These are phyloP conservation scores for Drosophila pandora DNA, from an alignment of 1,140 invertebrate species.

Conservation along the genomic window DNA sequence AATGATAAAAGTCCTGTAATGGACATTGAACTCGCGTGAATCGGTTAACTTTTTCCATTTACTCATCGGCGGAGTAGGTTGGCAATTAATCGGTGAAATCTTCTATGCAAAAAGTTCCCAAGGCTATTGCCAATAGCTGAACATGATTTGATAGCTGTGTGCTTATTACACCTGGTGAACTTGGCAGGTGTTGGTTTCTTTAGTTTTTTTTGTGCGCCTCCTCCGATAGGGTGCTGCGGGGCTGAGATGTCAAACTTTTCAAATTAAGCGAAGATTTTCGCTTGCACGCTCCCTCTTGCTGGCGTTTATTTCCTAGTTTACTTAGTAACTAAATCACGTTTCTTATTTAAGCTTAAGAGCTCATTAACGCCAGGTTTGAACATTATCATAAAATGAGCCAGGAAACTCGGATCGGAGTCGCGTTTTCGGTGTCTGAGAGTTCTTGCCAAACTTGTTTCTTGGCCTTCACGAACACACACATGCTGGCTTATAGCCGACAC, in stretches of 20 bases:
- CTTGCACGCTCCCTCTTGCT: constrained; percentile 9
- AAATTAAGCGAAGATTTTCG: constrained; percentile 80
- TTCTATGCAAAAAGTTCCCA: constrained; percentile 71
- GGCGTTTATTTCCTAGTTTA: constrained; percentile 71
- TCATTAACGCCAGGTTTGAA: constrained; percentile 79
- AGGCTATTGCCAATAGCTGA: constrained; percentile 22
- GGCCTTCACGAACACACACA: constrained; percentile 20
- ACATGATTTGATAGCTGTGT: constrained; percentile 41
- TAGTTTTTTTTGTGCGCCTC: not conserved
- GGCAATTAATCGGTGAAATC: constrained; percentile 67
- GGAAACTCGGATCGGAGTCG: constrained; percentile 38
- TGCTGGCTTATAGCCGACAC: not conserved
- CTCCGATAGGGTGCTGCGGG: constrained; percentile 22
- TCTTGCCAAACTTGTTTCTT: constrained; percentile 44
- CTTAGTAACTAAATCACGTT: constrained; percentile 82
- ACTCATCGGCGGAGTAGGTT: constrained; percentile 44
- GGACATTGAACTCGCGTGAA: constrained; percentile 55
- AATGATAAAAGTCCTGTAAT: constrained; percentile 16
- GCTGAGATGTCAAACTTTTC: constrained; percentile 70
- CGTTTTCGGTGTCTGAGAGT: constrained; percentile 43
- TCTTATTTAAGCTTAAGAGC: constrained; percentile 82
- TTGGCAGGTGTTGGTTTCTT: constrained; percentile 29
- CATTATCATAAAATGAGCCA: constrained; percentile 80
- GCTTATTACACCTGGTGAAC: constrained; percentile 58
- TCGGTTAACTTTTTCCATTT: constrained; percentile 77